Percentiles rank a stretch among this genome's conserved stretches.
These are phyloP conservation scores for Spodoptera litura DNA, from an alignment of 1,140 invertebrate species.

Conservation along the genomic window DNA sequence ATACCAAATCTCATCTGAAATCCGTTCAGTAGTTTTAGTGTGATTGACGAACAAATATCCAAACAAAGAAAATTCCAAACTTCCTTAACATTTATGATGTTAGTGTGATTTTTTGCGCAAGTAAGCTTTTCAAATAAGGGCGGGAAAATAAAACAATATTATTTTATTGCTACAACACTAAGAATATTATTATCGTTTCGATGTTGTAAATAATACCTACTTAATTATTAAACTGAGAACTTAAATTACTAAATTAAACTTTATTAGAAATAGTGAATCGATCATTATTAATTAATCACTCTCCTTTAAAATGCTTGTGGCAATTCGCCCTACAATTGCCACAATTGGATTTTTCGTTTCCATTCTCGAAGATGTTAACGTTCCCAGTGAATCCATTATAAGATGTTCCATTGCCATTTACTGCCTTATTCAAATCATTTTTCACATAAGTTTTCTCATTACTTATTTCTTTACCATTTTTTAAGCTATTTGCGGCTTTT, in stretches of 20 bases:
- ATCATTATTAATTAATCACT: not conserved
- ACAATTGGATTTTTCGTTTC: not conserved
- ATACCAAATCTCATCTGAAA: no score
- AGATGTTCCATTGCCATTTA: not conserved
- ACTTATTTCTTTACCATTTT: not conserved
- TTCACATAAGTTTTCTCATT: not conserved
- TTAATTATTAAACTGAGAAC: no score
- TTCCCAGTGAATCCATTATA: not conserved
- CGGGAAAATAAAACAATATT: no score
- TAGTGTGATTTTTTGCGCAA: no score
- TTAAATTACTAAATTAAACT: not conserved
- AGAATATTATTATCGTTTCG: no score
- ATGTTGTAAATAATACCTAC: no score
- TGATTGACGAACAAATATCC: no score
- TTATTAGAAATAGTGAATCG: not conserved
- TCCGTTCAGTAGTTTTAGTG: no score
- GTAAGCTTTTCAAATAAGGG: no score
- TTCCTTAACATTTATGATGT: no score
- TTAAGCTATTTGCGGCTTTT: not conserved
- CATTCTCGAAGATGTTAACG: not conserved
- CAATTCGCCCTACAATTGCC: slow-evolving; percentile 5
- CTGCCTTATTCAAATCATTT: slow-evolving; percentile 20
- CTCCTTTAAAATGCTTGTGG: slow-evolving; percentile 2
- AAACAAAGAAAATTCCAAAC: no score
- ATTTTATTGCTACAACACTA: no score